Evolutionary conservation across 1,140 invertebrate genomes (phyloP).

Genomic region (Cepaea nemoralis): DNA sequence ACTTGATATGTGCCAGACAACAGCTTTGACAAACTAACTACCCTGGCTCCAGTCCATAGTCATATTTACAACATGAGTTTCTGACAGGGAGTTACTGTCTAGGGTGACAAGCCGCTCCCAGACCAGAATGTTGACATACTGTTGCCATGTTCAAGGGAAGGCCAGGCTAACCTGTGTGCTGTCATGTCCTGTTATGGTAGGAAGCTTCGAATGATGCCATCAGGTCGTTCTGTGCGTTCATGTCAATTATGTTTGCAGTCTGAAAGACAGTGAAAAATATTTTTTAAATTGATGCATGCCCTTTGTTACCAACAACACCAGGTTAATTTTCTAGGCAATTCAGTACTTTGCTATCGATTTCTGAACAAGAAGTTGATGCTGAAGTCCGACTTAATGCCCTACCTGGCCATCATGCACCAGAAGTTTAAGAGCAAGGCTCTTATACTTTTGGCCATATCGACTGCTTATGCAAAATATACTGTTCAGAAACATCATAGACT

Average conservation of each 20-base stretch:
- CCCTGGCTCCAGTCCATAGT: background rate
- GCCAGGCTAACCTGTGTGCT: background rate
- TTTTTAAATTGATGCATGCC: no score
- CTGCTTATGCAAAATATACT: no score
- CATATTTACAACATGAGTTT: background rate
- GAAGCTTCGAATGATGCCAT: constrained; percentile 93
- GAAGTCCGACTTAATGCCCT: no score
- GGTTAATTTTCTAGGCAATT: background rate
- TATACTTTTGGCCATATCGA: no score
- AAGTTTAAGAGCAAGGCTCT: no score
- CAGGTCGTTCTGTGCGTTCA: constrained; percentile 97
- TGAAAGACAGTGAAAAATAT: no score
- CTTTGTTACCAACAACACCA: background rate
- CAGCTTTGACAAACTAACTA: background rate
- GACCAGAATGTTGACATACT: background rate
- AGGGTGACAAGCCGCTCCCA: background rate
- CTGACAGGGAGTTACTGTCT: background rate
- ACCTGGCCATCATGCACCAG: no score
- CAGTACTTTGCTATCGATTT: no score
- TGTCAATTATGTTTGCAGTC: constrained; percentile 96
- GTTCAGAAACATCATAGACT: no score
- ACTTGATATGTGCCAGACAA: background rate
- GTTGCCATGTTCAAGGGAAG: background rate
- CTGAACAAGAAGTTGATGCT: no score
- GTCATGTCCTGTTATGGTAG: constrained; percentile 30